Evolutionary conservation across 30 jellyfish, hydroid and myxozoan species (phyloP), one percentile per base, ranked within the genome.

Genomic region (Cassiopea andromeda): DNA sequence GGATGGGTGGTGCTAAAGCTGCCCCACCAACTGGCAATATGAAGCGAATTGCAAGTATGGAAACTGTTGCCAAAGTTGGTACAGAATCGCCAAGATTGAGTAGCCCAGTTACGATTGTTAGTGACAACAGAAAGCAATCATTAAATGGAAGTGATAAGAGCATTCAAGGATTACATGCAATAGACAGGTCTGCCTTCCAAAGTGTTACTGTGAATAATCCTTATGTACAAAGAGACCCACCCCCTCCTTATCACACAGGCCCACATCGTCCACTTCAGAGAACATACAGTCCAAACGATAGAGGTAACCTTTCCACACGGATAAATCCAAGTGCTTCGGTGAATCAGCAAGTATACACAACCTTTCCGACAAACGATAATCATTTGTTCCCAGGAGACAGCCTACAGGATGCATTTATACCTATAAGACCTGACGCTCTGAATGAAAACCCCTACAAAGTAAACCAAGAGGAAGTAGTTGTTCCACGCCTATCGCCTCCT

Each of bases 21-120:
- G 38, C 27, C 14, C 87, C 95, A 48, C 7, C 78, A 17, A 80
- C n/a, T 64, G 87, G 89, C 1, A 90, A 77, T 60, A 73, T 90
- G 48, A 94, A 68, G 57, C 83, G 93, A 44, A 86, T 90, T 66
- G 88, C 92, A 45, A 89, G 97, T 64, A 90, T 87, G 89, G 98
- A 93, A 77, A 80, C 87, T 44, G 89, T 85, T 2, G 77, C 85
- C n/a, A 85, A 79, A 57, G 73, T 77, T 15, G 92, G 90, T 2
- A 82, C 92, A 18, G 92, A 82, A 46, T 79, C 89, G 1, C 93
- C 93, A 60, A 61, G 85, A 69, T 45, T 69, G 57, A 84, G 81
- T 69, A 93, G 88, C 46, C 98, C 95, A 10, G 96, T 92, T 7
- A 87, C 96, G 0, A 80, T 86, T 74, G 64, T 83, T 44, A 75